Evolutionary conservation across 2,113 vertebrate genomes (phyloP), one percentile per base, ranked within the genome.

Genomic region (Leptodactylus fuscus): DNA sequence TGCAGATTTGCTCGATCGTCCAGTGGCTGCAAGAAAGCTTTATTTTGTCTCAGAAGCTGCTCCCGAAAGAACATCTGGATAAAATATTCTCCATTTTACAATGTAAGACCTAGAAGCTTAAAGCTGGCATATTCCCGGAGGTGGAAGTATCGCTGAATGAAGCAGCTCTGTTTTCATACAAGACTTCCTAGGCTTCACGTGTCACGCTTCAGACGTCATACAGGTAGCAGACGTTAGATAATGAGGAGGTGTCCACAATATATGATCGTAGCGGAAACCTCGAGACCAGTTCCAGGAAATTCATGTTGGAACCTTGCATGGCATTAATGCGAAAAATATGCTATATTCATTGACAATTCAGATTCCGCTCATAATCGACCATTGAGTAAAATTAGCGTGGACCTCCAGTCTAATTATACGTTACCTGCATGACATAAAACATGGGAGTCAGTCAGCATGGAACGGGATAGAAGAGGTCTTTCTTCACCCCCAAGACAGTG

Each of bases 1-100:
- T 70, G 38, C 79, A 81, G 79, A 81, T 81, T 24, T 81, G 41
- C 34, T 44, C 27, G 60, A 81, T 34, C 46, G 60, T 29, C 60
- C 58, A 67, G 60, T 81, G 32, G 60, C 77, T 60, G 51, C 16
- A 18, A 58, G 76, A 79, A 79, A 58, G 58, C 24, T 32, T 81
- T 81, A 67, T 81, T 81, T 67, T 81, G 79, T 81, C 67, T 74
- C 69, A 5, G n/a, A 75, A 74, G 18, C 49, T 44, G 69, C 81
- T 58, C 38, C 70, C 41, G 36, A 38, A 74, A 58, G 48, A 83
- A 83, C 81, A 83, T 83, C 81, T 83, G 81, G 81, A 74, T 83
- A 83, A 74, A 20, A 60, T 73, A 74, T 83, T 82, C 29, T 38
- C 81, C 70, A 41, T 81, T 67, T 67, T 74, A 24, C 69, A 24